Evolutionary conservation across 1,140 invertebrate species (phyloP), one percentile per base, ranked within the genome.

Genomic region (Scylla paramamosain): DNA sequence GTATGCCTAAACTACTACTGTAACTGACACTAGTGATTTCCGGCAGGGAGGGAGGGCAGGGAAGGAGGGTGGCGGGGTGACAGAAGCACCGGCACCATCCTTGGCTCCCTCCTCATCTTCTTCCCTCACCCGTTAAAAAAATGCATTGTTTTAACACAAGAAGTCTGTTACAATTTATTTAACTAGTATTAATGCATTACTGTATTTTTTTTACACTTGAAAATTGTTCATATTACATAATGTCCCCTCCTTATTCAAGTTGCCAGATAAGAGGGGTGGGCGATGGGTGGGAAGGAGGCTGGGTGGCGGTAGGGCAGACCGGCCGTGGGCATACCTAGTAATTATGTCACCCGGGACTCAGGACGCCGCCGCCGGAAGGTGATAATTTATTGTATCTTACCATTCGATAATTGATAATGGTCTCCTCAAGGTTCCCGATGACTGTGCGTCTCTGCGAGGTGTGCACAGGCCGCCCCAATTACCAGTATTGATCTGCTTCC

Each of bases 11-110:
- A 93, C 93, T 93, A 86, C 84, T 86, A 4, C 28, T 86, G 93
- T 93, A 93, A 93, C 93, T 93, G 93, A 93, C 93, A 93, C 93
- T 93, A 67, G 86, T 93, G 86, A 93, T 87, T 87, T 93, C 93
- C 83, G 93, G 93, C 48, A 92, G 52, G 4, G 46, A 31, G 28
- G 31, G 52, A 31, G 6, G 52, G 52, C 3, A n/a, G 46, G 12
- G 4, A 31, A n/a, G 67, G 67, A 20, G 67, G 8, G 67, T 77
- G 20, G 67, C 6, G n/a, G 67, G 67, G 67, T 77, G 67, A 77
- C 67, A 77, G 32, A n/a, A 10, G 46, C 48, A 4, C 25, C 89
- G 89, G n/a, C 89, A 31, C n/a, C 20, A n/a, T n/a, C 46, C 7
- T 91, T n/a, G 14, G 4, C 46, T 46, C 89, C 46, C 89, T 31